Percentiles rank a stretch among this genome's conserved stretches.
Evolutionary conservation across 2,888 invertebrate species (phyloP).

Genomic region (Aproaerema taeniolella): DNA sequence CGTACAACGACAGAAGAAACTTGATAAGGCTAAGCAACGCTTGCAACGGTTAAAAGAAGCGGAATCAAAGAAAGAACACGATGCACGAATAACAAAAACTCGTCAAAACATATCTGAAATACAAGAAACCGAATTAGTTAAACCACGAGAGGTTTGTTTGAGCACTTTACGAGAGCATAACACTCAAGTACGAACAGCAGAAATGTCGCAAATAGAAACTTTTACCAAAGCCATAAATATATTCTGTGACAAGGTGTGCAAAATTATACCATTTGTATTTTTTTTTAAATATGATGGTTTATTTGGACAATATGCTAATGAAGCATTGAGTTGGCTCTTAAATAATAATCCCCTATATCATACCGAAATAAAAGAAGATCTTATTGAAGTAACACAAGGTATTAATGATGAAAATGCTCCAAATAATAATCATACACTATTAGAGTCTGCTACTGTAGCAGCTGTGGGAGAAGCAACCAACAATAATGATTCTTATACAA

Average conservation of each 20-base stretch:
- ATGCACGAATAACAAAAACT: not conserved
- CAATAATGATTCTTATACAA: not conserved
- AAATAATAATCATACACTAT: not conserved
- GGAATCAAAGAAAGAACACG: slow-evolving; percentile 1
- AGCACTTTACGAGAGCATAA: not conserved
- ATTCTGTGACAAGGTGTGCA: not conserved
- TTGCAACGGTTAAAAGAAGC: slow-evolving; percentile 12
- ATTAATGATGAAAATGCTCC: not conserved
- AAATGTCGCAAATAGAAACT: not conserved
- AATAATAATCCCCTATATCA: not conserved
- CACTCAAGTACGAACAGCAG: not conserved
- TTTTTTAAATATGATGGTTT: not conserved
- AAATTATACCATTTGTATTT: not conserved
- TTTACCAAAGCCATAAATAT: not conserved
- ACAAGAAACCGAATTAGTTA: not conserved
- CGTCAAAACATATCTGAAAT: not conserved
- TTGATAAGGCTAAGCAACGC: slow-evolving; percentile 11
- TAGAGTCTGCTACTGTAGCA: not conserved
- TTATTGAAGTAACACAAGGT: not conserved
- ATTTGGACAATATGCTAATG: not conserved
- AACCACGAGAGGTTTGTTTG: not conserved
- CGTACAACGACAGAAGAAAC: slow-evolving; percentile 7
- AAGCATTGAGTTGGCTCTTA: not conserved
- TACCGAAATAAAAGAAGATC: not conserved
- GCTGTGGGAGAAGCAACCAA: not conserved